Base-by-base conservation (phyloP, 1,140 invertebrate genomes). In the Zaprionus camerounensis region DNA sequence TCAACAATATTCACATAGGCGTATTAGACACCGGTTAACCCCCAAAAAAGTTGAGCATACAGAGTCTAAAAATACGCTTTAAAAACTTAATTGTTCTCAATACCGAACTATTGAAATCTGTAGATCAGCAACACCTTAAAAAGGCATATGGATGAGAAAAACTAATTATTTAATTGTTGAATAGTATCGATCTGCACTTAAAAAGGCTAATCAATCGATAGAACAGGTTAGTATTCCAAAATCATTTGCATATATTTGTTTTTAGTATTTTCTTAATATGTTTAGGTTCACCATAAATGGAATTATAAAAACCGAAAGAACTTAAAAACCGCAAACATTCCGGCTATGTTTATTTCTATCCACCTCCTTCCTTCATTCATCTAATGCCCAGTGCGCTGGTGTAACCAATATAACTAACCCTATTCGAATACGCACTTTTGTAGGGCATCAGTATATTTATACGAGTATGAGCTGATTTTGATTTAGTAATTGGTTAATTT, bases 1-100 rank as follows among this genome's bases (percentile, higher is more conserved):
- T 76, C 46, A 56, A 76, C 59, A 70, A 75, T 78, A 76, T 81
- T 81, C 65, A 70, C 64, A n/a, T 57, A 51, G 46, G 26, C 57
- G 55, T 26, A 56, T 64, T 66, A 56, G 46, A 66, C 51, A 44
- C 67, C 53, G 67, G 41, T 63, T 56, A 65, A 57, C 6, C 15
- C 46, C 41, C n/a, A 49, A 24, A n/a, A 13, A 46, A 62, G 12
- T 58, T 12, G 2, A 46, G 28, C 11, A 20, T 64, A 12, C 31
- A 17, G 20, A 49, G 12, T 15, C 11, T 17, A 13, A 20, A 4
- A 51, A 66, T 59, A 53, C 63, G 38, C 55, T 64, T 9, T 5
- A 11, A 13, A n/a, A 13, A 26, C 31, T n/a, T n/a, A n/a, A n/a
- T n/a, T n/a, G n/a, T n/a, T n/a, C n/a, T n/a, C n/a, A n/a, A n/a